A percentile compares a stretch with the other conserved stretches of the same genome.
These are phyloP conservation scores for Gorsachius magnificus DNA, from an alignment of 2,797 vertebrate species.

Conservation along the genomic window DNA sequence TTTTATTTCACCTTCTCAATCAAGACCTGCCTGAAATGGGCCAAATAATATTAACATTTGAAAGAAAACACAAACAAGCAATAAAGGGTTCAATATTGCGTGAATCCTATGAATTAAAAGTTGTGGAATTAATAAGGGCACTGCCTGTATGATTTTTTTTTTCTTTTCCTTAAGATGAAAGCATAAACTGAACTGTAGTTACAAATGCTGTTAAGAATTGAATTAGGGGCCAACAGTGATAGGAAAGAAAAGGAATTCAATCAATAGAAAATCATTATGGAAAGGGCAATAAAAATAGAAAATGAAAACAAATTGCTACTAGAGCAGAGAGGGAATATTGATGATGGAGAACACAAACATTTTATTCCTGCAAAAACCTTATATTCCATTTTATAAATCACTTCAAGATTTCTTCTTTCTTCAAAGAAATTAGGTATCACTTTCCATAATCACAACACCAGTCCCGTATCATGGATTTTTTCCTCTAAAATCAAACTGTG, in stretches of 20 bases:
- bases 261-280: background rate
- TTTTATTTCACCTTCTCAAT: conserved; percentile 36
- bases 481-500: background rate
- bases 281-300: background rate
- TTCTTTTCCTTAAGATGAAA: background rate
- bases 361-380: background rate
- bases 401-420: background rate
- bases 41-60: background rate
- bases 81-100: background rate
- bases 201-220: background rate
- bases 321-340: background rate
- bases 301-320: background rate
- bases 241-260: background rate
- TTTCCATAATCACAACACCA: background rate
- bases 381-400: background rate
- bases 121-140: background rate
- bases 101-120: background rate
- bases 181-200: background rate
- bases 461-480: background rate
- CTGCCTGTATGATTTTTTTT: background rate
- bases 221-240: background rate
- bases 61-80: conserved; percentile 3
- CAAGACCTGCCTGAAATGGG: conserved; percentile 21
- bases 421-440: background rate
- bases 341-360: background rate